Evolutionary conservation across 92 coral and sea anemone genomes (phyloP).

Genomic region (Heteractis magnifica): DNA sequence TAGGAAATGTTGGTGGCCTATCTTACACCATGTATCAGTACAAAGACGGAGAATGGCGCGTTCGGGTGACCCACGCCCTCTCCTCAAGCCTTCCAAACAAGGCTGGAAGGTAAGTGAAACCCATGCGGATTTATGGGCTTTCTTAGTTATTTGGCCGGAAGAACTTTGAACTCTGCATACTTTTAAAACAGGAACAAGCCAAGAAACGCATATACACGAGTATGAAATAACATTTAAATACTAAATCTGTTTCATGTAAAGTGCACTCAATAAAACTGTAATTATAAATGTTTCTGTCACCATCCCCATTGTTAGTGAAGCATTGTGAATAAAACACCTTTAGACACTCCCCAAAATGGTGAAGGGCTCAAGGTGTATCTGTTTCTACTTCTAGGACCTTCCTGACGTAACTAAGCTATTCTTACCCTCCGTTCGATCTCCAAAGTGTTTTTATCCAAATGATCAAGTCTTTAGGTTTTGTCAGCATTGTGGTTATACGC

Average conservation of each 20-base stretch:
- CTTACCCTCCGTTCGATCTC: conserved; percentile 44
- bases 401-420: conserved; percentile 20
- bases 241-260: too few relatives aligned
- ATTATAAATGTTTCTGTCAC: too few relatives aligned
- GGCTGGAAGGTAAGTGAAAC: conserved; percentile 34
- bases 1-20: conserved; percentile 59
- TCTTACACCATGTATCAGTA: conserved; percentile 17
- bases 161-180: background rate
- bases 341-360: too few relatives aligned
- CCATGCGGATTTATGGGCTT: conserved; percentile 62
- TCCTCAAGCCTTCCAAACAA: conserved; percentile 35
- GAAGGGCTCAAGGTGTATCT: background rate
- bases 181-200: too few relatives aligned
- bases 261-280: too few relatives aligned
- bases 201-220: too few relatives aligned
- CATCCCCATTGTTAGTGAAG: too few relatives aligned
- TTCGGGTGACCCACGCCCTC: conserved; percentile 31
- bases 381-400: background rate
- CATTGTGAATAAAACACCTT: too few relatives aligned
- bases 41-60: conserved; percentile 34
- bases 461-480: conserved; percentile 45
- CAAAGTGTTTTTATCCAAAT: conserved; percentile 49
- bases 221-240: too few relatives aligned
- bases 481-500: conserved; percentile 51
- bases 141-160: conserved; percentile 27